These are phyloP conservation scores for Micrasema longulum DNA, from an alignment of 1,140 invertebrate genomes.

Conservation along the genomic window DNA sequence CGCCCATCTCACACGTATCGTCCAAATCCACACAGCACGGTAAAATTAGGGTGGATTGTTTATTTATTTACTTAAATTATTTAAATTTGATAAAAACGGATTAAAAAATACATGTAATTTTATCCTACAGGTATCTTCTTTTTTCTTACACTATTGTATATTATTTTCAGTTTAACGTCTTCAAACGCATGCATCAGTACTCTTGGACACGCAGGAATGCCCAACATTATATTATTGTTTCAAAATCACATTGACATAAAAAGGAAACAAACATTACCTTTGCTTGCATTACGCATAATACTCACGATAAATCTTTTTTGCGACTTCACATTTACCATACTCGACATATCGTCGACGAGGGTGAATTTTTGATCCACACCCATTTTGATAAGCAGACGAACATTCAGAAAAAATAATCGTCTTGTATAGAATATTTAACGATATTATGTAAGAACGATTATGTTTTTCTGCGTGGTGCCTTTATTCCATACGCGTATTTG, in stretches of 20 bases:
- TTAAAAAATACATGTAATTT: too few relatives aligned
- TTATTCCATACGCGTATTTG: not conserved
- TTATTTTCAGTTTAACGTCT: conserved; percentile 27
- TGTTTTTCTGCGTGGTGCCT: not conserved
- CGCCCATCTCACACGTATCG: too few relatives aligned
- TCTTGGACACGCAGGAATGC: too few relatives aligned
- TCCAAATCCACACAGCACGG: too few relatives aligned
- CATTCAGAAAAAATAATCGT: not conserved
- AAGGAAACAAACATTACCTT: not conserved
- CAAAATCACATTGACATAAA: not conserved
- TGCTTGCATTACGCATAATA: conserved; percentile 6
- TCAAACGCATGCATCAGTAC: conserved; percentile 15
- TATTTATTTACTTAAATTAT: too few relatives aligned
- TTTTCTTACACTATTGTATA: too few relatives aligned
- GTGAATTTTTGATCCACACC: conserved; percentile 4
- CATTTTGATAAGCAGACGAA: not conserved
- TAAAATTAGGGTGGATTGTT: too few relatives aligned
- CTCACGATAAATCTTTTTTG: not conserved
- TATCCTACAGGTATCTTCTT: too few relatives aligned
- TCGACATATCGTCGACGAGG: not conserved
- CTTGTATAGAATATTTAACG: not conserved
- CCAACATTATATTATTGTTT: too few relatives aligned
- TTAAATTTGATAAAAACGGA: too few relatives aligned
- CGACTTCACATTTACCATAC: too few relatives aligned
- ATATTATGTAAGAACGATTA: not conserved